phyloP scores from a whole-genome alignment of 2,888 invertebrate species.

The Nowickia ferox region DNA sequence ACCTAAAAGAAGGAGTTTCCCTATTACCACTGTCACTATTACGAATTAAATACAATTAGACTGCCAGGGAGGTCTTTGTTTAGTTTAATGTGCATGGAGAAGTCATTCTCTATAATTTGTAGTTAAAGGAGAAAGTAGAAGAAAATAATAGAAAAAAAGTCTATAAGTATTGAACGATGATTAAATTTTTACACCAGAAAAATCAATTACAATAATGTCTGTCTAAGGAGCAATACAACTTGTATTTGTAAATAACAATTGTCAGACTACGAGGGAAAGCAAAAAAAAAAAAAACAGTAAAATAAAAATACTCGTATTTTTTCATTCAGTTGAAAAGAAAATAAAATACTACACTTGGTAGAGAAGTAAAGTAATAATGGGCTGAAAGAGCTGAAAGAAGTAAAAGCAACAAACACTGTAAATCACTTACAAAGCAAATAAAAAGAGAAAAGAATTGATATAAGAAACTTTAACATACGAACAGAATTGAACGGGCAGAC shows the following conservation, averaged over 20 bases:
- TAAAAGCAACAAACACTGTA: conserved; percentile 64
- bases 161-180: conserved; percentile 73
- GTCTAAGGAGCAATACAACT: conserved; percentile 68
- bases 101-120: conserved; percentile 38
- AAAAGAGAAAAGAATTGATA: conserved; percentile 15
- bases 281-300: not conserved
- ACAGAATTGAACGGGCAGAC: not conserved
- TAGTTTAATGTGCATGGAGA: not conserved
- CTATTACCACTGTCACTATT: conserved; percentile 18
- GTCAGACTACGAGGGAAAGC: conserved; percentile 35
- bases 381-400: conserved; percentile 33
- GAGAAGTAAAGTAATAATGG: not conserved
- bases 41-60: conserved; percentile 27
- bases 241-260: conserved; percentile 66
- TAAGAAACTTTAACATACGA: conserved; percentile 30
- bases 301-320: conserved; percentile 47
- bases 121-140: conserved; percentile 14
- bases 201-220: conserved; percentile 76
- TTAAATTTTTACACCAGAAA: conserved; percentile 77
- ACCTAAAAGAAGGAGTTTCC: conserved; percentile 63
- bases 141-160: conserved; percentile 35
- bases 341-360: conserved; percentile 11
- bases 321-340: not conserved
- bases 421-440: conserved; percentile 66
- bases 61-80: conserved; percentile 17